phyloP scores from a whole-genome alignment of 2,113 vertebrate species.

The Bubo scandiacus region DNA sequence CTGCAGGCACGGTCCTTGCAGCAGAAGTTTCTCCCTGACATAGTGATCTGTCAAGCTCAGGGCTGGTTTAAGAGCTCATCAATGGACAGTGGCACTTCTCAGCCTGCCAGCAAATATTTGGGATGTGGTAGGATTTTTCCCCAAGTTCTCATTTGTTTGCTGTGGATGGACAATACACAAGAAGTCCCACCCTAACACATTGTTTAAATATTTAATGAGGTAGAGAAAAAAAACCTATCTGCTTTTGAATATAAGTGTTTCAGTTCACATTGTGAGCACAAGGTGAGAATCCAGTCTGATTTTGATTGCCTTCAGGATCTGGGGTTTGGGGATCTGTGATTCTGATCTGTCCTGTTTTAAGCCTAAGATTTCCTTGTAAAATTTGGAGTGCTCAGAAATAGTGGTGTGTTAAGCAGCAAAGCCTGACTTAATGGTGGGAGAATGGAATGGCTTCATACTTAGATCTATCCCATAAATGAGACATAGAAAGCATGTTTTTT shows the following conservation, averaged over 20 bases:
- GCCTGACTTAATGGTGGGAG: not conserved
- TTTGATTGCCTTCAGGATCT: not conserved
- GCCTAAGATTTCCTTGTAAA: not conserved
- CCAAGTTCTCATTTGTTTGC: not conserved
- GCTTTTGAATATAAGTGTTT: not conserved
- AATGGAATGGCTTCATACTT: not conserved
- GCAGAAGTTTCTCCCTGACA: not conserved
- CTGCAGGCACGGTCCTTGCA: not conserved
- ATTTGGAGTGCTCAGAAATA: not conserved
- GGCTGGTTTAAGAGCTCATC: not conserved
- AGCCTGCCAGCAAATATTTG: not conserved
- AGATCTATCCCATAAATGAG: not conserved
- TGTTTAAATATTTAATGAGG: not conserved
- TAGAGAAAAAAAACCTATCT: not conserved
- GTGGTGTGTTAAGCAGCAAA: not conserved
- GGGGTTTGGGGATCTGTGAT: not conserved
- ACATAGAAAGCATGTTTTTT: not conserved
- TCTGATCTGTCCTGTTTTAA: not conserved
- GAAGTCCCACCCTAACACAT: rapidly evolving
- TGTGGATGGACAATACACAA: not conserved
- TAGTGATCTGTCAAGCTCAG: rapidly evolving
- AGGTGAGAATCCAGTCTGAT: not conserved
- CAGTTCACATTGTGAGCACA: not conserved
- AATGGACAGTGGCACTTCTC: not conserved
- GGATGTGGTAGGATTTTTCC: not conserved